Evolutionary conservation across 2,888 invertebrate genomes (phyloP).

Genomic region (Glomeris marginata): DNA sequence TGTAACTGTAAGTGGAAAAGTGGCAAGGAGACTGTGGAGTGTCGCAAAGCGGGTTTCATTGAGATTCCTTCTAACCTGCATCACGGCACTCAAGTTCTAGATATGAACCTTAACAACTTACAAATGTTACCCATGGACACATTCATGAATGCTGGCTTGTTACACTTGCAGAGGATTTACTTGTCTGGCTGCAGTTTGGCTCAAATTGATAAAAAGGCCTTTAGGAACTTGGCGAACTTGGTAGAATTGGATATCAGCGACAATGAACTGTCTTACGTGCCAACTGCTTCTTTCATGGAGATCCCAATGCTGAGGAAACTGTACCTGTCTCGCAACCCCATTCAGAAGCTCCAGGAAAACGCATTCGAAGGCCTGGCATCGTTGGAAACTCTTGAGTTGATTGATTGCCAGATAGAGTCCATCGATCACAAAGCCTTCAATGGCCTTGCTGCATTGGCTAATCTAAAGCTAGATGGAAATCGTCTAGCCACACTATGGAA

Average conservation of each 20-base stretch:
- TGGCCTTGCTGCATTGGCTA: conserved; percentile 57
- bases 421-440: conserved; percentile 50
- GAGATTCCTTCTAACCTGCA: conserved; percentile 45
- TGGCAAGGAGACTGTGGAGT: conserved; percentile 78
- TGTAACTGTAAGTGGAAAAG: conserved; percentile 83
- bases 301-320: conserved; percentile 28
- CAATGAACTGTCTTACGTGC: conserved; percentile 20
- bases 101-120: conserved; percentile 21
- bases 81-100: conserved; percentile 21
- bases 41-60: conserved; percentile 64
- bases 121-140: conserved; percentile 20
- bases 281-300: conserved; percentile 19
- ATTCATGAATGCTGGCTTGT: conserved; percentile 20
- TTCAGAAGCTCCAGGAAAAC: conserved; percentile 49
- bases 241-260: conserved; percentile 21
- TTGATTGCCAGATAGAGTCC: conserved; percentile 50
- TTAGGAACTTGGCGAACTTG: conserved; percentile 21
- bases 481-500: conserved; percentile 54
- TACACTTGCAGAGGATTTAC: conserved; percentile 22
- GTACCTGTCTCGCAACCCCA: conserved; percentile 57
- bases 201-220: conserved; percentile 21
- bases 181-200: conserved; percentile 20
- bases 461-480: conserved; percentile 62
- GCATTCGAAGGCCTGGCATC: conserved; percentile 63
- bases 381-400: conserved; percentile 54